Evolutionary conservation across 1,140 invertebrate genomes (phyloP).

Genomic region (Drosophila takahashii): DNA sequence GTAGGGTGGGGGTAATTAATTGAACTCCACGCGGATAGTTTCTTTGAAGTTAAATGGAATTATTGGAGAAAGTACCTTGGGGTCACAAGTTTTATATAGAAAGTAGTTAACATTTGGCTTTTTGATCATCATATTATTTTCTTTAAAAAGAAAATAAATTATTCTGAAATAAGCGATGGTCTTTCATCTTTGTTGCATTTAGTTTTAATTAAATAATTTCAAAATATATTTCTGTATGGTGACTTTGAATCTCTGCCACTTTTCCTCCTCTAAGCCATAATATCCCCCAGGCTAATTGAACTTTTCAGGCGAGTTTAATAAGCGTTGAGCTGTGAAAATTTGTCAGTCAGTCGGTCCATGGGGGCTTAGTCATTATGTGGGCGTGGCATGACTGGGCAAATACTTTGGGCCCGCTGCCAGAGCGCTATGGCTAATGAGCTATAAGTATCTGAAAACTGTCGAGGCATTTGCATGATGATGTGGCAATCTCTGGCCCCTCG

Average conservation of each 20-base stretch:
- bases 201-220: not conserved
- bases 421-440: constrained; percentile 69
- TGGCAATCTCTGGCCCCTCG: constrained; percentile 29
- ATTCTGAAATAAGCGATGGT: too few species aligned
- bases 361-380: constrained; percentile 44
- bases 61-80: not conserved
- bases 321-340: constrained; percentile 60
- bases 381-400: constrained; percentile 67
- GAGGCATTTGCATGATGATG: constrained; percentile 55
- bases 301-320: constrained; percentile 54
- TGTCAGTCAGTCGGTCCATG: constrained; percentile 52
- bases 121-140: not conserved
- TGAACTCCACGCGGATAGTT: constrained; percentile 37
- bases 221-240: not conserved
- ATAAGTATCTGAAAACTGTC: constrained; percentile 71
- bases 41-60: constrained; percentile 32
- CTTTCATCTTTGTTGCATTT: too few species aligned
- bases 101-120: not conserved
- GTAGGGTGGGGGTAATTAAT: constrained; percentile 66
- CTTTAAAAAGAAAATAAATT: not conserved
- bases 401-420: constrained; percentile 31
- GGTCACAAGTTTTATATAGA: not conserved
- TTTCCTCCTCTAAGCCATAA: not conserved
- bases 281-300: constrained; percentile 46
- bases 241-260: not conserved